Conservation (phyloP, 2,113 vertebrate genomes). For the Cnemophilus loriae region DNA sequence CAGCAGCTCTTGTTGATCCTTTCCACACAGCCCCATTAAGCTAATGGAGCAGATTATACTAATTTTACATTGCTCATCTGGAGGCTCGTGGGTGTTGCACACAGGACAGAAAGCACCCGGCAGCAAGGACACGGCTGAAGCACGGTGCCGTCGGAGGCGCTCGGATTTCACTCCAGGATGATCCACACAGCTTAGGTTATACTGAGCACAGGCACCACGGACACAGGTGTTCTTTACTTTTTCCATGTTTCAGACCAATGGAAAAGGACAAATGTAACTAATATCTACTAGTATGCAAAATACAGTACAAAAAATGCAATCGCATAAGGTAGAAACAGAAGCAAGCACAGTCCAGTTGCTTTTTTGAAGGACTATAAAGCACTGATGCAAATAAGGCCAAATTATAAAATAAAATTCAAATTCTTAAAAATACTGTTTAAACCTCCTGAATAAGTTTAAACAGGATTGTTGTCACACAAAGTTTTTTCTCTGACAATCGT, state of each 20-base stretch:
- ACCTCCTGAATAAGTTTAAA: not conserved
- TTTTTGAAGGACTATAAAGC: not conserved
- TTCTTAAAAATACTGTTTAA: not conserved
- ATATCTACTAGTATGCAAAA: not conserved
- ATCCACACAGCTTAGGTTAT: not conserved
- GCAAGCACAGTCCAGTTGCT: not conserved
- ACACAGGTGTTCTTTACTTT: slow-evolving; percentile 10
- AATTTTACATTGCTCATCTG: not conserved
- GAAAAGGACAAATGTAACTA: slow-evolving; percentile 27
- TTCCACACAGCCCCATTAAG: not conserved
- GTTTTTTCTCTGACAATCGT: not conserved
- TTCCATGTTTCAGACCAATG: slow-evolving; percentile 8
- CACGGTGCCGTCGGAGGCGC: not conserved
- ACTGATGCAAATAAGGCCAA: not conserved
- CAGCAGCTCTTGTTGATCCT: not conserved
- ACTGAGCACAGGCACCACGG: not conserved
- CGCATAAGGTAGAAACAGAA: not conserved
- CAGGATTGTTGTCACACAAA: not conserved
- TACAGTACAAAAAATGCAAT: not conserved
- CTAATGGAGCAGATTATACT: not conserved
- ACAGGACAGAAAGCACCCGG: not conserved
- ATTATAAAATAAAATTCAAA: not conserved
- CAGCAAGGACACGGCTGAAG: not conserved
- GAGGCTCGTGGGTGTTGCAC: not conserved
- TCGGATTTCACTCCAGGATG: not conserved